phyloP scores from a whole-genome alignment of 1,140 invertebrate species.

The Drosophila santomea region DNA sequence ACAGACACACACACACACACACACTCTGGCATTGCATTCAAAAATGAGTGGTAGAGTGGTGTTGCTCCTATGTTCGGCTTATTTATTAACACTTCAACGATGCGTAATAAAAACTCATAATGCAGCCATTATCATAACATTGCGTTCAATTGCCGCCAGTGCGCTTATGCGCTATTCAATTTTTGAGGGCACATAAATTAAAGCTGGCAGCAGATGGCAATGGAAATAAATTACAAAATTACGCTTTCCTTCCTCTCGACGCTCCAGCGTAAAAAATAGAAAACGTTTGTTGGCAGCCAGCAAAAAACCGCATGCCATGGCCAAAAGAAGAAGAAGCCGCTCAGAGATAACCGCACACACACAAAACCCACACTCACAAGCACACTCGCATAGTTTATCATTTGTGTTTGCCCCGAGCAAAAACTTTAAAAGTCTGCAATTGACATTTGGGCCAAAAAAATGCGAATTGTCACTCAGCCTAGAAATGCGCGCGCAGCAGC shows the following conservation, averaged over 20 bases:
- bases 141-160: conserved; percentile 29
- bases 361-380: conserved; percentile 11
- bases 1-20: conserved; percentile 2
- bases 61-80: conserved; percentile 12
- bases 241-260: conserved; percentile 29
- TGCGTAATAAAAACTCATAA: conserved; percentile 52
- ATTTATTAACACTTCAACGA: conserved; percentile 62
- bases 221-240: conserved; percentile 68
- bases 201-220: conserved; percentile 66
- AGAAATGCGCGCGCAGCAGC: conserved; percentile 77
- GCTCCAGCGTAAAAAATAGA: conserved; percentile 16
- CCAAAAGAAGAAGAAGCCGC: conserved; percentile 27
- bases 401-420: conserved; percentile 59
- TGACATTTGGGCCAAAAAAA: conserved; percentile 69
- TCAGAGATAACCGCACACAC: conserved; percentile 50
- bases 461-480: conserved; percentile 72
- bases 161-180: conserved; percentile 19
- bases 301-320: conserved; percentile 55
- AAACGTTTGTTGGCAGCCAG: conserved; percentile 37
- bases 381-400: conserved; percentile 69
- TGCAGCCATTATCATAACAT: conserved; percentile 24
- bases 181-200: conserved; percentile 62
- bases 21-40: conserved; percentile 24
- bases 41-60: conserved; percentile 28
- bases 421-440: conserved; percentile 82